A percentile compares a stretch with the other conserved stretches of the same genome.
phyloP scores from a whole-genome alignment of 2,888 invertebrate genomes.

The Rhingia rostrata region DNA sequence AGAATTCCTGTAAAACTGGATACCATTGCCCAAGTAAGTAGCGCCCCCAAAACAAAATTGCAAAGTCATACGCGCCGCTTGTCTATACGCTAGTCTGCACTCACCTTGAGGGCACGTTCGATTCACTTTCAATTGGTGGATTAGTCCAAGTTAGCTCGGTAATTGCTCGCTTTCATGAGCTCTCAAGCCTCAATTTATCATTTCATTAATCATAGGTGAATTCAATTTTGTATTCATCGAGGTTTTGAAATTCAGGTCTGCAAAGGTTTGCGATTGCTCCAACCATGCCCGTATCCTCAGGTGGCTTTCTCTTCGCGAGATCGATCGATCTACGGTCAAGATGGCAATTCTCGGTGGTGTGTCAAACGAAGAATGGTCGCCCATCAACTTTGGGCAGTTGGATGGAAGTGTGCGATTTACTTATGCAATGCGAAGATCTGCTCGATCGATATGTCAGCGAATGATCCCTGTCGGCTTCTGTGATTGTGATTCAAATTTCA shows the following conservation, averaged over 20 bases:
- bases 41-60: conserved; percentile 37
- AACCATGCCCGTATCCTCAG: not conserved
- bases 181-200: conserved; percentile 63
- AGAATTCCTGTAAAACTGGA: conserved; percentile 69
- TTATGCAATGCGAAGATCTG: conserved; percentile 37
- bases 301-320: conserved; percentile 47
- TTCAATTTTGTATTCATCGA: not conserved
- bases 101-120: conserved; percentile 69
- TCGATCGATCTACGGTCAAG: conserved; percentile 47
- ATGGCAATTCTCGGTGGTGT: conserved; percentile 37
- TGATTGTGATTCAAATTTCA: conserved; percentile 40
- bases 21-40: conserved; percentile 1
- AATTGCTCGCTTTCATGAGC: conserved; percentile 48
- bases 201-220: conserved; percentile 23
- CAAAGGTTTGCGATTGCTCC: not conserved
- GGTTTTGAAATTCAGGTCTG: conserved; percentile 8
- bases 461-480: conserved; percentile 45
- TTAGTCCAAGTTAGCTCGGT: conserved; percentile 2
- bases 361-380: conserved; percentile 35
- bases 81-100: not conserved
- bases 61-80: conserved; percentile 19
- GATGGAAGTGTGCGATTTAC: conserved; percentile 17
- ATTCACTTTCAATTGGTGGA: conserved; percentile 68
- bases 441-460: conserved; percentile 18
- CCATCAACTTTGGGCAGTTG: conserved; percentile 6